Evolutionary conservation across 2,888 invertebrate genomes (phyloP), one percentile per base, ranked within the genome.

Genomic region (Polymixis flavicincta): DNA sequence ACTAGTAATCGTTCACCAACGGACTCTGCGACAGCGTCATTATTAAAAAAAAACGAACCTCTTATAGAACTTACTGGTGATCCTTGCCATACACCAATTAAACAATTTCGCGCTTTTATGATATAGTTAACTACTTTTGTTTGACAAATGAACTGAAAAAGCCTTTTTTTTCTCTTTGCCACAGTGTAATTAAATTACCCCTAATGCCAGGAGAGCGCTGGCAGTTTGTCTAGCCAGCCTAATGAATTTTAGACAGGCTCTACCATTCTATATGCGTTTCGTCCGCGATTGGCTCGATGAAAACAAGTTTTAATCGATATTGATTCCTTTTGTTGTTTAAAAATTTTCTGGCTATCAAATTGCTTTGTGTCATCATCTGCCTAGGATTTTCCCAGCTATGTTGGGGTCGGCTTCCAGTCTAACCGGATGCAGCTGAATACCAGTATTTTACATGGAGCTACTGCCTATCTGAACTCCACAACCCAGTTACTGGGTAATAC

Each of bases 181-280:
- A 57, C 32, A 63, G 55, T n/a, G 50, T 83, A 83, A 80, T 78
- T 66, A 32, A 66, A 80, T 78, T 66, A 69, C 25, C 65, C 68
- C 19, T 9, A 45, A n/a, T 6, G 52, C 63, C 48, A 1, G 17
- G 28, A 32, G 42, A 59, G 66, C 19, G n/a, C 28, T 28, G 54
- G 61, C 67, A 70, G 59, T 83, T 52, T 52, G 50, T 83, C 70
- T 82, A 67, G 52, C 66, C 19, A 32, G 14, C 17, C 25, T 57
- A 71, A 65, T 74, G 64, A 73, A 68, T 82, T 82, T 82, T 57
- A 48, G 80, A 59, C 71, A 71, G 71, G 42, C 32, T 63, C 50
- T 45, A 19, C 37, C 19, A 54, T 72, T 63, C 32, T 42, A n/a
- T 60, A 70, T 68, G 64, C 63, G 48, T n/a, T 54, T 45, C 22